Conservation (phyloP, 2,888 invertebrate species). For the Coenonympha arcania region DNA sequence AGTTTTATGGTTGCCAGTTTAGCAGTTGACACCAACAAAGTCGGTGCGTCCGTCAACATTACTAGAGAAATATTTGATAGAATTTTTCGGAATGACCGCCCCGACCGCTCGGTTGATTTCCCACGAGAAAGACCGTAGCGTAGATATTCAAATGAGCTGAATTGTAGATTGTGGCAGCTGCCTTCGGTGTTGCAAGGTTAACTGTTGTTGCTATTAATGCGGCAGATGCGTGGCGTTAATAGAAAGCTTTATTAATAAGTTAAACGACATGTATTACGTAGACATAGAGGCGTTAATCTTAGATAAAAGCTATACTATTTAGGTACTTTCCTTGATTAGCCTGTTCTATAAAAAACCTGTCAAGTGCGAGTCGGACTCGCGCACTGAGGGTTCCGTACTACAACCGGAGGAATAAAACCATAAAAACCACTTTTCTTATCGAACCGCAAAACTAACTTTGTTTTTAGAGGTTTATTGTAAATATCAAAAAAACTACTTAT, state of each 20-base stretch:
- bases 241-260: not conserved
- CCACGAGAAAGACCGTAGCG: slow-evolving; percentile 36
- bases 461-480: too few relatives aligned
- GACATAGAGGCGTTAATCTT: too few relatives aligned
- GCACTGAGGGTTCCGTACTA: too few relatives aligned
- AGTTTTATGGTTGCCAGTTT: not conserved
- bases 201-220: slow-evolving; percentile 20
- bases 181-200: slow-evolving; percentile 24
- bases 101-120: slow-evolving; percentile 25
- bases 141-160: slow-evolving; percentile 32
- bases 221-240: slow-evolving; percentile 8
- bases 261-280: not conserved
- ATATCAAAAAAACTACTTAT: too few relatives aligned
- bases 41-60: not conserved
- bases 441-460: too few relatives aligned
- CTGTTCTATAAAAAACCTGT: too few relatives aligned
- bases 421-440: too few relatives aligned
- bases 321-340: too few relatives aligned
- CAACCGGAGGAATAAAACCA: too few relatives aligned
- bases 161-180: slow-evolving; percentile 24
- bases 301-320: too few relatives aligned
- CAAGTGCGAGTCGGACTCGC: too few relatives aligned
- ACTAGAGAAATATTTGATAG: slow-evolving; percentile 29
- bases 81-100: slow-evolving; percentile 28
- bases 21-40: not conserved